Base-by-base conservation (phyloP, 2,888 invertebrate genomes). In the Sinelater perroti region DNA sequence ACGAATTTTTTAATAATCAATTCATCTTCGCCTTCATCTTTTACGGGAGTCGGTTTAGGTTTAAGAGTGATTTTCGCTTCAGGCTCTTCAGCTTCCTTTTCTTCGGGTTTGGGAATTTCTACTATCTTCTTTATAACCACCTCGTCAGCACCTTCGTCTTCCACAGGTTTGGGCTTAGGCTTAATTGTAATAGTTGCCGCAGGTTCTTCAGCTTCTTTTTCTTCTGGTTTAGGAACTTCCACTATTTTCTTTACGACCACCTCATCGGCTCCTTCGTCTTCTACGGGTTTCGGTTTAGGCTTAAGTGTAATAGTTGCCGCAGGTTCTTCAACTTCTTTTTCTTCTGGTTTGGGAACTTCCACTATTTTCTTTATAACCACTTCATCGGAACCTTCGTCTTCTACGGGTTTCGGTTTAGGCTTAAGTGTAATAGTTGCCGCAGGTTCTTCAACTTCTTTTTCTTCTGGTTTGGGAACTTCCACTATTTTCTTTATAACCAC, bases 231-330 rank as follows among this genome's bases (percentile, higher is more conserved):
- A 26, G 58, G 62, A 63, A 68, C 65, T 38, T 67, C 60, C 24
- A 26, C 24, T 11, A 70, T 62, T 74, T 74, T 76, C 71, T 79
- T 67, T 64, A 74, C 64, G 38, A 79, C 71, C 13, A 81, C 67
- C 64, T 83, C 82, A 55, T 81, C 81, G 1, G 72, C 74, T 44
- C 77, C 77, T 61, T 82, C 78, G 53, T 74, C 72, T 31, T 72
- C 68, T 4, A 62, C 62, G 51, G 69, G 70, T 64, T 70, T 65
- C 61, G 5, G 66, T 62, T 52, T 69, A 35, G 61, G 61, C 28
- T 70, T 75, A 63, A 58, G 44, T 5, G 56, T 49, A 38, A 65
- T 57, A 42, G 68, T 63, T 64, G 75, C 71, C 56, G 72, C 72
- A 51, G 55, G 57, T 30, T 62, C 60, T 13, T 63, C 58, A 16